These are phyloP conservation scores for Drosophila limbata DNA, from an alignment of 2,888 invertebrate species.

Conservation along the genomic window DNA sequence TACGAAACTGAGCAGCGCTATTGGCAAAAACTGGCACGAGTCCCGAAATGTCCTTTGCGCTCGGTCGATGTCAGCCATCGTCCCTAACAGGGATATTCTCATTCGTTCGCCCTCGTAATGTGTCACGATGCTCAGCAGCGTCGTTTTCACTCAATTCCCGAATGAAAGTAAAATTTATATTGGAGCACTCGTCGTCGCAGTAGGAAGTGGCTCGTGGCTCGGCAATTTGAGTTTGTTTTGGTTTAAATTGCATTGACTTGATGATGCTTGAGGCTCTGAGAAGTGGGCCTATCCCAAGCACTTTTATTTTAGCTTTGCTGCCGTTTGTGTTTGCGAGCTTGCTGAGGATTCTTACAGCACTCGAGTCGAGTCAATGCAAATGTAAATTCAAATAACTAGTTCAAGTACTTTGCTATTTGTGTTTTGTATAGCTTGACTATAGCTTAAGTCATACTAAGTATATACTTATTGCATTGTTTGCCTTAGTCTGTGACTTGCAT, in stretches of 20 bases:
- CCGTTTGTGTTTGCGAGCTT: constrained; percentile 39
- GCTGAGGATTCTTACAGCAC: constrained; percentile 48
- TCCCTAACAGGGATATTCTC: constrained; percentile 58
- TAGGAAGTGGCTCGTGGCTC: constrained; percentile 38
- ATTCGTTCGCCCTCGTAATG: constrained; percentile 30
- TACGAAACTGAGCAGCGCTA: constrained; percentile 84
- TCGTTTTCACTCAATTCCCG: constrained; percentile 79
- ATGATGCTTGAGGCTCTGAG: constrained; percentile 61
- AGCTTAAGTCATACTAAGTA: not conserved
- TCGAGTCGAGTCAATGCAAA: constrained; percentile 47
- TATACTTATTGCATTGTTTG: not conserved
- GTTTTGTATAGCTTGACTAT: constrained; percentile 23
- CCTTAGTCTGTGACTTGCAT: not conserved
- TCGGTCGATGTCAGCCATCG: constrained; percentile 56
- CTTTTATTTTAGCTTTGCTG: constrained; percentile 57
- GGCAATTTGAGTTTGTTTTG: constrained; percentile 79
- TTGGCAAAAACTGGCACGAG: constrained; percentile 79
- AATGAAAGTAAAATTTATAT: constrained; percentile 75
- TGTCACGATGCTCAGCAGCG: not conserved
- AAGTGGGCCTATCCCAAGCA: constrained; percentile 81
- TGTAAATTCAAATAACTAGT: constrained; percentile 60
- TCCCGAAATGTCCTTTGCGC: constrained; percentile 68
- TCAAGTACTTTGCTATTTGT: constrained; percentile 48
- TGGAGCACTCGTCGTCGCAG: constrained; percentile 13
- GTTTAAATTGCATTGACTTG: constrained; percentile 78